Evolutionary conservation across 2,113 vertebrate genomes (phyloP), one percentile per base, ranked within the genome.

Genomic region (Muntiacus muntjak): DNA sequence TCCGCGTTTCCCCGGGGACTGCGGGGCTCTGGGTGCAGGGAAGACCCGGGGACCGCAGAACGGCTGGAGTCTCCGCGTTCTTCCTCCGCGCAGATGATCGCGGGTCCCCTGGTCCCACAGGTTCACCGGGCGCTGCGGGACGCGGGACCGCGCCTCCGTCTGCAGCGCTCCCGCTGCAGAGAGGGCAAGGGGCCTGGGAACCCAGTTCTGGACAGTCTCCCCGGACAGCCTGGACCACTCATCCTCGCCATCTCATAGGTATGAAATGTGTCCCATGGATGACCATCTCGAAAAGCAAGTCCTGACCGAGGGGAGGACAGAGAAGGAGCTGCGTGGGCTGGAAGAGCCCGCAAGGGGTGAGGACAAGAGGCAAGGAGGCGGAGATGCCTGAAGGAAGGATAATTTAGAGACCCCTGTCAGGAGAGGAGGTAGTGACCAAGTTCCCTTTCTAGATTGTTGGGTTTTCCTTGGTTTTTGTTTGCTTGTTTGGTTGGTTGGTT

Each of bases 31-130:
- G 8, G 55, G 19, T 10, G 2, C 3, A 1, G 98, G 99, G 74
- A 99, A 99, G 60, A 99, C 99, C 94, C 96, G 98, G 62, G 99
- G 99, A 98, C 99, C 99, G 54, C 94, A 6, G 1, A 26, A 14
- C 16, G 5, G 33, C 17, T 1, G 11, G 62, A 30, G 28, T 50
- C 83, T 45, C 45, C 3, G 23, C 9, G 16, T 8, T 16, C 17
- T 15, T 40, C 52, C 30, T 50, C 36, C 6, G 43, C 10, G 10
- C 71, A 16, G 82, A 36, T 14, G 6, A 17, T n/a, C 13, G n/a
- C n/a, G 5, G n/a, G 25, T n/a, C 54, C 3, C 33, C 76, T 58
- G 6, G 78, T 23, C 67, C 86, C 6, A 16, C 19, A n/a, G 9
- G 6, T 2, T 16, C 52, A 64, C 33, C 9, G 0, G 55, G 6